A percentile compares a stretch with the other conserved stretches of the same genome.
phyloP scores from a whole-genome alignment of 2,113 vertebrate genomes.

The Miniopterus natalensis region DNA sequence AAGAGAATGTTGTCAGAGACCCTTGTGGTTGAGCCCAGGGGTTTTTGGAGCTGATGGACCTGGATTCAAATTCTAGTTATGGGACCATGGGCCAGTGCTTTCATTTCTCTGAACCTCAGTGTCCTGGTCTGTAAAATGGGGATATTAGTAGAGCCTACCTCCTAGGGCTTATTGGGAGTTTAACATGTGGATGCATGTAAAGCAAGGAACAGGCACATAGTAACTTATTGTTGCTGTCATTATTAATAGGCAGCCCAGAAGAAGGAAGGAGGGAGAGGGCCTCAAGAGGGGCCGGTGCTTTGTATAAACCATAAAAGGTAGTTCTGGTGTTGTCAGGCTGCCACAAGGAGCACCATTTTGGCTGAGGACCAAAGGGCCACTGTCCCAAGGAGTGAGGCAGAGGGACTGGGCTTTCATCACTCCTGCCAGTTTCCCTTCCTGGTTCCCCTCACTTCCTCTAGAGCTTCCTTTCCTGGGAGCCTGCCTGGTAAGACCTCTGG shows the following conservation, averaged over 20 bases:
- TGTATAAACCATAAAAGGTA: neutral
- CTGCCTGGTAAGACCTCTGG: neutral
- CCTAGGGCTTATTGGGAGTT: no score
- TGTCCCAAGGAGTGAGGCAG: neutral
- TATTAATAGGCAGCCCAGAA: neutral
- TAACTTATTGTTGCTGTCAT: no score
- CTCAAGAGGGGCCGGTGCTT: neutral
- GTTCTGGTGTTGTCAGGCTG: neutral
- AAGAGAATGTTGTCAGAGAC: neutral
- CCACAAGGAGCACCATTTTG: neutral
- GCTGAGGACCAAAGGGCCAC: neutral
- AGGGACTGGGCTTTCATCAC: neutral
- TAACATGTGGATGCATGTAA: neutral
- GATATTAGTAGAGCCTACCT: neutral
- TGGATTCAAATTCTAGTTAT: neutral
- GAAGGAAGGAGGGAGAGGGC: neutral
- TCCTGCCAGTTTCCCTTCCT: neutral
- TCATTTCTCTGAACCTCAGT: neutral
- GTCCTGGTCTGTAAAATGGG: constrained; percentile 1
- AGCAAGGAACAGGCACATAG: neutral
- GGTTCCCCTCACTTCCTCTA: neutral
- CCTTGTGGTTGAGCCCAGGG: neutral
- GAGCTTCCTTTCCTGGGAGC: neutral
- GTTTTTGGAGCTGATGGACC: neutral
- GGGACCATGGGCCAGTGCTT: neutral